Conservation (phyloP, 2,888 invertebrate species). For the Esperia sulphurella region DNA sequence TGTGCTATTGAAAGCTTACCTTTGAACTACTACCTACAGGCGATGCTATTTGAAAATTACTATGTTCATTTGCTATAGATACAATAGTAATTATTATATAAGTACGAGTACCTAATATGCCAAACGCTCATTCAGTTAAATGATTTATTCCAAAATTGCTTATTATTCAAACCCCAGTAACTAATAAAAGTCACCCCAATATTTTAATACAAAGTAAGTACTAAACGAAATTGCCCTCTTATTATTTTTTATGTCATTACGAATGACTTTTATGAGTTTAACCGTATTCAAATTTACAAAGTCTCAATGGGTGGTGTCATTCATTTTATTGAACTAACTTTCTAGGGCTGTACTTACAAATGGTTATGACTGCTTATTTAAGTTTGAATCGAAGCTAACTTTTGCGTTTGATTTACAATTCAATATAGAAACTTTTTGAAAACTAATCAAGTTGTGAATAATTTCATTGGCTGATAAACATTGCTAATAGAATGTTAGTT, state of each 20-base stretch:
- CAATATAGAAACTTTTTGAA: neutral
- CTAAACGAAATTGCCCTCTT: constrained; percentile 22
- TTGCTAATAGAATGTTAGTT: too few relatives aligned
- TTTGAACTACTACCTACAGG: too few relatives aligned
- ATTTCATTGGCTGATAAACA: neutral
- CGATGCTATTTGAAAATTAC: too few relatives aligned
- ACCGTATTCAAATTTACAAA: constrained; percentile 17
- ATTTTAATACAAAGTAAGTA: constrained; percentile 6
- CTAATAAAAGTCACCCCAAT: constrained; percentile 15
- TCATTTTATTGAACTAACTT: constrained; percentile 14
- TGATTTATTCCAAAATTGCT: constrained; percentile 18
- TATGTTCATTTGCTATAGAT: neutral
- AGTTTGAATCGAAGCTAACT: neutral
- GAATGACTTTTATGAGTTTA: constrained; percentile 25
- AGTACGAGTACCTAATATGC: neutral
- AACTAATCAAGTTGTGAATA: neutral
- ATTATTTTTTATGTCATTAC: constrained; percentile 24
- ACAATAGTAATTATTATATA: neutral
- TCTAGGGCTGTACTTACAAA: constrained; percentile 7
- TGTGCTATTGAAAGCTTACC: too few relatives aligned
- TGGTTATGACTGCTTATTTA: constrained; percentile 1
- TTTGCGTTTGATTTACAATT: neutral
- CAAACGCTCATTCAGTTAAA: too few relatives aligned
- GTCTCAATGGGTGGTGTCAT: constrained; percentile 17
- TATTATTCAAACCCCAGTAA: constrained; percentile 17